These are phyloP conservation scores for Drosophila atripex DNA, from an alignment of 2,888 invertebrate genomes.

Conservation along the genomic window DNA sequence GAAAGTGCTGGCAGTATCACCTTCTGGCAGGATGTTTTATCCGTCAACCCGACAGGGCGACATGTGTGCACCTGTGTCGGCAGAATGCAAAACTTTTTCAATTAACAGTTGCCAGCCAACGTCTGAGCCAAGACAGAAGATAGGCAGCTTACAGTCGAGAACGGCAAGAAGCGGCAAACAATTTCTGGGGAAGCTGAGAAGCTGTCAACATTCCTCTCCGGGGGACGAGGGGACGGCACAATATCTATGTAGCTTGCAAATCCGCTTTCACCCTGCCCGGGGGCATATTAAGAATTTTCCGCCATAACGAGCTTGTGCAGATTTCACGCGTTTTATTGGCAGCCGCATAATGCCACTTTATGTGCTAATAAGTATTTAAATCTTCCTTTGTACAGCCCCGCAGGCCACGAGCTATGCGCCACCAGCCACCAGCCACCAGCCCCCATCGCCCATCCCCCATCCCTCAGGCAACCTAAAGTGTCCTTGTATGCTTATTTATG, in stretches of 20 bases:
- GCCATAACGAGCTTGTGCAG: constrained; percentile 54
- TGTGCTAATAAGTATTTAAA: constrained; percentile 61
- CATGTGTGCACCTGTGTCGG: constrained; percentile 55
- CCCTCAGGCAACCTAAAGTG: not conserved
- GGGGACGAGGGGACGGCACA: constrained; percentile 9
- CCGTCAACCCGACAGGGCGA: constrained; percentile 49
- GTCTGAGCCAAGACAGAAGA: constrained; percentile 35
- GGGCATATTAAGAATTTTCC: constrained; percentile 65
- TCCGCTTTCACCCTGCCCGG: constrained; percentile 43
- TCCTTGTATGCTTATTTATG: constrained; percentile 26
- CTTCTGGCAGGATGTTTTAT: constrained; percentile 19
- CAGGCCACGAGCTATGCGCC: not conserved
- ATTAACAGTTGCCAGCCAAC: constrained; percentile 68
- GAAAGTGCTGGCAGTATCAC: constrained; percentile 10
- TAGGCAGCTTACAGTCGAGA: constrained; percentile 20
- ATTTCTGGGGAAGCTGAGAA: constrained; percentile 7
- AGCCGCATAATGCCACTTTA: constrained; percentile 60
- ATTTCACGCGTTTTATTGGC: constrained; percentile 59
- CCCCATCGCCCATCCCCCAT: not conserved
- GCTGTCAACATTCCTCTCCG: constrained; percentile 23
- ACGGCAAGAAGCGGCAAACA: constrained; percentile 17
- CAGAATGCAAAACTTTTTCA: constrained; percentile 71
- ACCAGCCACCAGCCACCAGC: not conserved
- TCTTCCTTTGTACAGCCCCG: constrained; percentile 35
- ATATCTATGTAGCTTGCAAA: constrained; percentile 25